Percentiles rank a stretch among this genome's conserved stretches.
These are phyloP conservation scores for Apomyelois bistriatella DNA, from an alignment of 2,888 invertebrate genomes.

Conservation along the genomic window DNA sequence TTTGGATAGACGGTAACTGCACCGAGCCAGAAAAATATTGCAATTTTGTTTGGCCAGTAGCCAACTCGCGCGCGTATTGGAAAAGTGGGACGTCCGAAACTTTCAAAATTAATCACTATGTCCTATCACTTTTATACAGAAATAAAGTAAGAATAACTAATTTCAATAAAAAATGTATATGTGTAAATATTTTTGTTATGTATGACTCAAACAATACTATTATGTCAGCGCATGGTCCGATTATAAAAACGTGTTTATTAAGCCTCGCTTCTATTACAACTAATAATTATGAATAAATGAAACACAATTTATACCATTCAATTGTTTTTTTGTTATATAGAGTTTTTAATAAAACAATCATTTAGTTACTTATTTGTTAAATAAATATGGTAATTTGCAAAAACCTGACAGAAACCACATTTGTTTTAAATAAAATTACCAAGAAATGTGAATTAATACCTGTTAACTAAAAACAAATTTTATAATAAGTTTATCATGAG, in stretches of 20 bases:
- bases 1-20: slow-evolving; percentile 23
- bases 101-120: neutral
- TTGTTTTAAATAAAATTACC: slow-evolving; percentile 45
- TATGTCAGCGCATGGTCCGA: neutral
- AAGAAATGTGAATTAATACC: slow-evolving; percentile 57
- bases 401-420: slow-evolving; percentile 41
- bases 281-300: neutral
- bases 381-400: neutral
- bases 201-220: neutral
- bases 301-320: slow-evolving; percentile 2
- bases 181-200: neutral
- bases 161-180: neutral
- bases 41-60: slow-evolving; percentile 51
- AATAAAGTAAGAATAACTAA: neutral
- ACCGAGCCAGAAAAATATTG: slow-evolving; percentile 31
- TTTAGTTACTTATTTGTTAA: neutral
- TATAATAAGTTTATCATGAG: slow-evolving; percentile 52
- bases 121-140: neutral
- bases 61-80: slow-evolving; percentile 56
- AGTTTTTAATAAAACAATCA: neutral
- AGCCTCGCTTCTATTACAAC: neutral
- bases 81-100: slow-evolving; percentile 33
- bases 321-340: slow-evolving; percentile 1
- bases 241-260: neutral
- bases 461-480: slow-evolving; percentile 51